phyloP scores from a whole-genome alignment of 37 sponge, comb jelly and placozoan species.

The Theonella swinhoei region DNA sequence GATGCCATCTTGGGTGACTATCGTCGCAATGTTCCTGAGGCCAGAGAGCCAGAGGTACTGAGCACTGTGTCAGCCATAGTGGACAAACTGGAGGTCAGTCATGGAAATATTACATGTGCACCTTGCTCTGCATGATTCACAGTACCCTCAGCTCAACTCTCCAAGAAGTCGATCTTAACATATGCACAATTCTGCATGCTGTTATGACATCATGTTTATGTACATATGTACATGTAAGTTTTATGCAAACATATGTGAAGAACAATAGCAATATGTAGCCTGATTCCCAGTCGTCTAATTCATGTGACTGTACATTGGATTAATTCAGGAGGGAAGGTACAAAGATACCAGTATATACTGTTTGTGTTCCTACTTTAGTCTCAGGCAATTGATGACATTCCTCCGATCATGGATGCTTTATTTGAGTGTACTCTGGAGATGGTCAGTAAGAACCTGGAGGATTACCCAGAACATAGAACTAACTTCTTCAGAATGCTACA shows the following conservation, averaged over 20 bases:
- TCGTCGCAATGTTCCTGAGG: slow-evolving; percentile 86
- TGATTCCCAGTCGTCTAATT: no score
- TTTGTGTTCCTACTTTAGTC: no score
- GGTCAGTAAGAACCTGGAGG: slow-evolving; percentile 94
- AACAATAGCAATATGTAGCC: no score
- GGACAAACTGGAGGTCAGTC: slow-evolving; percentile 82
- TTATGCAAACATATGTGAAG: no score
- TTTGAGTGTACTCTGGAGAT: slow-evolving; percentile 98
- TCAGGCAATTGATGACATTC: slow-evolving; percentile 72
- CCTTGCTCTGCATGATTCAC: neutral
- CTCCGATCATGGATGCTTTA: slow-evolving; percentile 86
- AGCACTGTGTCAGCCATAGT: slow-evolving; percentile 87
- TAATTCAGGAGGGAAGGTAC: no score
- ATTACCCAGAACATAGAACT: slow-evolving; percentile 94
- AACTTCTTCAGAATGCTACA: slow-evolving; percentile 94
- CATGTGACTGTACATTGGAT: no score
- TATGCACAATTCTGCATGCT: neutral
- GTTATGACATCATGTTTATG: neutral
- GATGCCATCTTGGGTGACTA: slow-evolving; percentile 95
- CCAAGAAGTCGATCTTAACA: neutral
- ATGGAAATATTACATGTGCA: no score
- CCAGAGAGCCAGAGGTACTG: slow-evolving; percentile 97
- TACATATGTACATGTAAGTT: no score
- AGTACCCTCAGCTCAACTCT: neutral
- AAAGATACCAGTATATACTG: no score